phyloP scores from a whole-genome alignment of 1,140 invertebrate species.

The Drosophila mayri region DNA sequence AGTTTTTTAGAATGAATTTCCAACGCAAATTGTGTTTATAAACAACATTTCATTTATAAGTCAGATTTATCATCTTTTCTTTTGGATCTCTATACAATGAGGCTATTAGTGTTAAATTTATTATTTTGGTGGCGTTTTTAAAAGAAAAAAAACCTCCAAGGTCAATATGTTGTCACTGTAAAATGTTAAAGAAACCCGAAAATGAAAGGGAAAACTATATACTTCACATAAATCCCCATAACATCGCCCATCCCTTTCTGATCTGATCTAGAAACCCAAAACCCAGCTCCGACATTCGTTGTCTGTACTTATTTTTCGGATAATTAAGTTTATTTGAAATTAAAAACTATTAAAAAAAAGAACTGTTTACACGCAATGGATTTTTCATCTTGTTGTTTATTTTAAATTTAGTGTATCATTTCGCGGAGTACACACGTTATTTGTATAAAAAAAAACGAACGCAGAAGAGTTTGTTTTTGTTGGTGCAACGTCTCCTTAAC shows the following conservation, averaged over 20 bases:
- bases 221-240: not conserved
- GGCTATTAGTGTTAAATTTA: too few relatives aligned
- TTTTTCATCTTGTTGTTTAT: conserved; percentile 56
- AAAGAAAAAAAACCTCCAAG: too few relatives aligned
- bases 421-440: conserved; percentile 63
- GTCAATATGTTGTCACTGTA: too few relatives aligned
- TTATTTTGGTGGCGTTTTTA: too few relatives aligned
- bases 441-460: conserved; percentile 66
- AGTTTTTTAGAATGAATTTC: not conserved
- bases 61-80: too few relatives aligned
- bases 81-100: too few relatives aligned
- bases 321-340: conserved; percentile 27
- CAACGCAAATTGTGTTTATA: not conserved
- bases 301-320: not conserved
- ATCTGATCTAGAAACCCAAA: not conserved
- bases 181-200: not conserved
- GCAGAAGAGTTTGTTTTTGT: conserved; percentile 47
- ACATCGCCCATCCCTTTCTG: not conserved
- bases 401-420: conserved; percentile 56
- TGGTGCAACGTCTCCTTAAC: conserved; percentile 89
- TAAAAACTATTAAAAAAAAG: conserved; percentile 47
- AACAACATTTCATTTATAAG: not conserved
- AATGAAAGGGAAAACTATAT: conserved; percentile 8
- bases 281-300: too few relatives aligned
- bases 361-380: conserved; percentile 35